phyloP scores from a whole-genome alignment of 2,797 vertebrate genomes.

The Sparidentex hasta region DNA sequence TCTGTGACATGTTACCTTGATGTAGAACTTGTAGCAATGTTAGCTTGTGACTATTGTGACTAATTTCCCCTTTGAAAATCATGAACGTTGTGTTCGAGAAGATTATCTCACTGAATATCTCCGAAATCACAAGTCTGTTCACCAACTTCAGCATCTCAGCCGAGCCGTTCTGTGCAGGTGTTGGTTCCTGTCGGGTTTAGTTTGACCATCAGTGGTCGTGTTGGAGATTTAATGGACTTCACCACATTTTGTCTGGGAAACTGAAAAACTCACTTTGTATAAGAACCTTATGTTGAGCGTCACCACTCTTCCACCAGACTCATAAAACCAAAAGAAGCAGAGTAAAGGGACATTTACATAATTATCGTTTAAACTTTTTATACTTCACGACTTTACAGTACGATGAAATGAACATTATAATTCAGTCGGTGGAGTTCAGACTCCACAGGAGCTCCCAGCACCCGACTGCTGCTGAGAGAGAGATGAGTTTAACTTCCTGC shows the following conservation, averaged over 20 bases:
- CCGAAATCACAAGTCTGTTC: no score
- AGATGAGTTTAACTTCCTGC: constrained; percentile 53
- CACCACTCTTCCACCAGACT: neutral
- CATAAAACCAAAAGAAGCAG: neutral
- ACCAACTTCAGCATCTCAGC: no score
- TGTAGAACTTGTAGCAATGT: no score
- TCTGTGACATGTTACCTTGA: no score
- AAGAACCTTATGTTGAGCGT: neutral
- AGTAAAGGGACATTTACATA: neutral
- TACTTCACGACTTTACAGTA: neutral
- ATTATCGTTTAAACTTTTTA: neutral
- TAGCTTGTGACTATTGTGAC: no score
- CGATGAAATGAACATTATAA: neutral
- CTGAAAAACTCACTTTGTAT: neutral
- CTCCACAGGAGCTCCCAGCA: constrained; percentile 14
- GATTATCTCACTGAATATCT: no score
- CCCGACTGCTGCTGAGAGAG: constrained; percentile 31
- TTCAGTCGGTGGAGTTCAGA: neutral
- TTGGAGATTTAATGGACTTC: no score
- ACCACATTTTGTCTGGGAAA: neutral
- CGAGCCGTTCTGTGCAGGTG: no score
- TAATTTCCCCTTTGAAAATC: no score
- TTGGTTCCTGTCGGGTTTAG: no score
- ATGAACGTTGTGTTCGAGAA: no score
- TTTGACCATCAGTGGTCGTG: no score